Base-by-base conservation (phyloP, 35 echinoderm and acorn worm species). In the Hemicentrotus pulcherrimus region DNA sequence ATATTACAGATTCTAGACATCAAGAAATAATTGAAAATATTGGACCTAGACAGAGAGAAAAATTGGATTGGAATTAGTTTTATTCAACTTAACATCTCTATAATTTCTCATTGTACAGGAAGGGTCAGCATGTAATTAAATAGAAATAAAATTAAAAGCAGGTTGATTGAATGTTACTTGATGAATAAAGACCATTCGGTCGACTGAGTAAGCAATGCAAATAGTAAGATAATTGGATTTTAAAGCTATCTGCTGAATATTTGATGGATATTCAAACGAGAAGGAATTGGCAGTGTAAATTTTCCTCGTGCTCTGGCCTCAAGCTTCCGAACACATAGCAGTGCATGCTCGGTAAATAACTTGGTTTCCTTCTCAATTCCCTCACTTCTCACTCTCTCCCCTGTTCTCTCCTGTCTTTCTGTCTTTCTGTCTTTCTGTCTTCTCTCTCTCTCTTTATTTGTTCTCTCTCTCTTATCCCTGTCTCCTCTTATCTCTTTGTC, bases 311-410 rank as follows among this genome's bases (percentile, higher is more conserved):
- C 88, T 90, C n/a, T 30, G 28, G 88, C 88, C 11, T 41, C 88
- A 31, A 30, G n/a, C 14, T 45, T 41, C 46, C 45, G 88, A 33
- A 2, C 19, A 28, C 88, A 46, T 33, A 90, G 88, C 88, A 33
- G 88, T 41, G 88, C 88, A 90, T 90, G 88, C 88, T 90, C 88
- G 19, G 32, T 90, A 47, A 90, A 90, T 41, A 90, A 15, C 32
- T 2, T 32, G 88, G 22, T 78, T 78, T 78, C 65, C 65, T 78
- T 78, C 65, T 78, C 7, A 78, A 4, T n/a, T 78, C 22, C 19
- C 65, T n/a, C 19, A 30, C 65, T 78, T 22, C n/a, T 78, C 65
- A 7, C n/a, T 78, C 19, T 78, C 22, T 70, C 24, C 6, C 61
- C 19, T 70, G 0, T 14, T 70, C 61, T 70, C 65, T 71, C 61